A percentile compares a stretch with the other conserved stretches of the same genome.
Conservation (phyloP, 2,888 invertebrate genomes). For the Lepidocyrtoides sp. region DNA sequence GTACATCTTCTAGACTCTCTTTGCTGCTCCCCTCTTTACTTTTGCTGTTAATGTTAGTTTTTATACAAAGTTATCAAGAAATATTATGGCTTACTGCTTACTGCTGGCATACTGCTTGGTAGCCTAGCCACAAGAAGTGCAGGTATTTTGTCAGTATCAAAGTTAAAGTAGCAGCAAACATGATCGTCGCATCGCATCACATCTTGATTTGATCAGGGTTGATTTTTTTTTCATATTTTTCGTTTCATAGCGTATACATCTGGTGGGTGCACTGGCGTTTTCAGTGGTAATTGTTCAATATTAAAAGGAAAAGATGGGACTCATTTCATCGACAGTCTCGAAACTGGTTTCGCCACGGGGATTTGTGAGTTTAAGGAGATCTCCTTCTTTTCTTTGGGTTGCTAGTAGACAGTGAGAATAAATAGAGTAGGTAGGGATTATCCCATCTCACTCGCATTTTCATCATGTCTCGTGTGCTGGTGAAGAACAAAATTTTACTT, state of each 20-base stretch:
- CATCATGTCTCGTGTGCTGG: constrained; percentile 11
- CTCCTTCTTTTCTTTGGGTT: neutral
- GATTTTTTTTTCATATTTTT: constrained; percentile 40
- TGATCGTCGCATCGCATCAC: neutral
- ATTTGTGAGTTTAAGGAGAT: constrained; percentile 46
- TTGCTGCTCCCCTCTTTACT: too few species aligned
- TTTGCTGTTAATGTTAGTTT: too few species aligned
- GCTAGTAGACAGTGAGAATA: neutral
- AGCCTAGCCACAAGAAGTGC: too few species aligned
- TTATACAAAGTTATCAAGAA: too few species aligned
- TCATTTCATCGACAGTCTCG: constrained; percentile 54
- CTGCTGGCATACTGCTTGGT: too few species aligned
- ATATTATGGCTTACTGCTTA: too few species aligned
- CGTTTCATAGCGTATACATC: neutral
- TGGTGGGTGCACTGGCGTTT: too few species aligned
- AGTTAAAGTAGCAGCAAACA: neutral
- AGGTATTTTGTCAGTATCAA: too few species aligned
- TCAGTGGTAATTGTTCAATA: neutral
- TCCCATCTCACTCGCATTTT: constrained; percentile 53
- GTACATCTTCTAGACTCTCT: too few species aligned
- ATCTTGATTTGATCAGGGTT: neutral
- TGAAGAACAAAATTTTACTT: constrained; percentile 45
- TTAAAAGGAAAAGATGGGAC: constrained; percentile 51
- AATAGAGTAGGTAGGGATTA: neutral
- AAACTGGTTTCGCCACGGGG: constrained; percentile 67